Conservation (phyloP, 92 coral and sea anemone genomes). For the Galaxea fascicularis region DNA sequence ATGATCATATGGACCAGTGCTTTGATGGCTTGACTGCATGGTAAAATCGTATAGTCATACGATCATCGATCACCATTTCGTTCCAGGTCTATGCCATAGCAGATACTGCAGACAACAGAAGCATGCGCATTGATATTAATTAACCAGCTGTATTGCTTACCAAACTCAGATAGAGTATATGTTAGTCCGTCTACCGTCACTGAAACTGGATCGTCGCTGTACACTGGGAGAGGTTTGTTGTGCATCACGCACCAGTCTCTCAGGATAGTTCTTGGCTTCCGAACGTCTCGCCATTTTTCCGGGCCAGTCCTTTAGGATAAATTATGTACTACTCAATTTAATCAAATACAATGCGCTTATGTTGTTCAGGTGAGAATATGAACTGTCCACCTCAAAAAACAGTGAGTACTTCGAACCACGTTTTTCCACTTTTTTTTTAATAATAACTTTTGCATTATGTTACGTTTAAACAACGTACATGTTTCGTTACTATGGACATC, state of each 20-base stretch:
- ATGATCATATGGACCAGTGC: too few relatives aligned
- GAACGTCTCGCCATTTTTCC: constrained; percentile 82
- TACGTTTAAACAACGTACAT: too few relatives aligned
- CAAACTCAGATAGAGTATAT: constrained; percentile 81
- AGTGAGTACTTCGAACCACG: too few relatives aligned
- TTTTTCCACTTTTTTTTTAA: too few relatives aligned
- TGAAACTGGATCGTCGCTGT: constrained; percentile 58
- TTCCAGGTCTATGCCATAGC: neutral
- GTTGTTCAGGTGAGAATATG: too few relatives aligned
- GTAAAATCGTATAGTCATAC: too few relatives aligned
- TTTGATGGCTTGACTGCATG: neutral
- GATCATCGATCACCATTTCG: too few relatives aligned
- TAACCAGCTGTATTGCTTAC: constrained; percentile 36
- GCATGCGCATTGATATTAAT: neutral
- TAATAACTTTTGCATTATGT: too few relatives aligned
- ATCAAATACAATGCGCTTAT: too few relatives aligned
- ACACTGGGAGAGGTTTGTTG: constrained; percentile 72
- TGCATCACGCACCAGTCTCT: constrained; percentile 79
- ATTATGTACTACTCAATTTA: neutral
- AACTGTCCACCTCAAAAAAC: too few relatives aligned
- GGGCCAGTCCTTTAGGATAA: constrained; percentile 72
- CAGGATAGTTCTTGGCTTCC: constrained; percentile 82
- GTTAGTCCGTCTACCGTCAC: constrained; percentile 72
- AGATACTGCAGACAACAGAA: neutral
- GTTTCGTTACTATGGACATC: too few relatives aligned